Percentiles rank a stretch among this genome's conserved stretches.
These are phyloP conservation scores for Caretta caretta DNA, from an alignment of 2,113 vertebrate species.

Conservation along the genomic window DNA sequence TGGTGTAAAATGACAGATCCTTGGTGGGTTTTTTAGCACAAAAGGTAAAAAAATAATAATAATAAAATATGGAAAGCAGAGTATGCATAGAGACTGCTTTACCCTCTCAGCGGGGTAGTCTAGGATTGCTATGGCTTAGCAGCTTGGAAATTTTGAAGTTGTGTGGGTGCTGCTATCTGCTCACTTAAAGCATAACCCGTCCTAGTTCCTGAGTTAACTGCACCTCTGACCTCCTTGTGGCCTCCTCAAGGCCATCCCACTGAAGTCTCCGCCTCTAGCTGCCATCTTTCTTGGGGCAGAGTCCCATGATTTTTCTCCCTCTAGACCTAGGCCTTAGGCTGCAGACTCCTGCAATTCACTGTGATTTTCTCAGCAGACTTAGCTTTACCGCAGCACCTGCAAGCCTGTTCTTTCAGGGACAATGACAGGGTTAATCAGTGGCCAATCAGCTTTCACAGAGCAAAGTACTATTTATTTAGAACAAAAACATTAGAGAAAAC, in stretches of 20 bases:
- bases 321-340: not conserved
- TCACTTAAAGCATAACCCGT: fast-evolving
- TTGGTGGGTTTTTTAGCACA: fast-evolving
- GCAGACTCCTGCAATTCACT: not conserved
- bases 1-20: not conserved
- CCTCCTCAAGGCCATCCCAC: not conserved
- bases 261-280: not conserved
- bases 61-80: not conserved
- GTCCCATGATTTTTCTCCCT: not conserved
- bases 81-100: not conserved
- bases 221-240: not conserved
- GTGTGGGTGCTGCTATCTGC: fast-evolving
- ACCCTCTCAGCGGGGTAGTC: not conserved
- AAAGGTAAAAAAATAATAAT: not conserved
- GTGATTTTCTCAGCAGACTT: not conserved
- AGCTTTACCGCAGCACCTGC: not conserved
- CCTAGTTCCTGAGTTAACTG: not conserved
- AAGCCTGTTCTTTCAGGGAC: not conserved
- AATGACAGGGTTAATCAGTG: not conserved
- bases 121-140: not conserved
- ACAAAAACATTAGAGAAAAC: not conserved
- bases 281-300: not conserved
- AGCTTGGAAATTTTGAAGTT: not conserved
- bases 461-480: not conserved
- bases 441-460: not conserved